Evolutionary conservation across 2,113 vertebrate genomes (phyloP).

Genomic region (Speoplatyrhinus poulsoni): DNA sequence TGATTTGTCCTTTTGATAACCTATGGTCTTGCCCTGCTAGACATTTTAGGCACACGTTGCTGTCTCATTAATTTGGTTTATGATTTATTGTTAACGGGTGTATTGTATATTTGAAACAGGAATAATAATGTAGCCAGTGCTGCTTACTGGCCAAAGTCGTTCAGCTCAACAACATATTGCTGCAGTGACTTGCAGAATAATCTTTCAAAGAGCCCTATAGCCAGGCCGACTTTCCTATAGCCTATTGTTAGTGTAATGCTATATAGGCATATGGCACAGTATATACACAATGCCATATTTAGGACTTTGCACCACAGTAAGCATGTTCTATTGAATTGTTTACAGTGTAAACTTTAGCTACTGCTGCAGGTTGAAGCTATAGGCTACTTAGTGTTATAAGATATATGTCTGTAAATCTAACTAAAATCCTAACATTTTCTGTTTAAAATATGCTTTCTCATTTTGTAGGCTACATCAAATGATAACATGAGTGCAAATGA

Average conservation of each 20-base stretch:
- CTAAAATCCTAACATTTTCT: too few relatives aligned
- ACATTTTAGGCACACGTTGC: too few relatives aligned
- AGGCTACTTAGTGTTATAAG: too few relatives aligned
- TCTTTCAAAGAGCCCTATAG: background rate
- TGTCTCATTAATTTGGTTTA: too few relatives aligned
- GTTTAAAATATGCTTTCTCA: too few relatives aligned
- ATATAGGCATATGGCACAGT: background rate
- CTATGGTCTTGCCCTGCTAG: too few relatives aligned
- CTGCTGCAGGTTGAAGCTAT: too few relatives aligned
- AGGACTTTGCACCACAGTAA: background rate
- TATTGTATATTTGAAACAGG: background rate
- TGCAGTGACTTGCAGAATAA: slow-evolving; percentile 44
- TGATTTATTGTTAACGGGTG: background rate
- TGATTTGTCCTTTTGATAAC: too few relatives aligned
- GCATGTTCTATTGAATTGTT: background rate
- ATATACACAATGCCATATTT: background rate
- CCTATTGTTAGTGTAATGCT: background rate
- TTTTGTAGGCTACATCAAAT: too few relatives aligned
- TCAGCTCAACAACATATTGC: slow-evolving; percentile 14
- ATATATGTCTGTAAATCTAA: too few relatives aligned
- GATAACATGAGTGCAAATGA: too few relatives aligned
- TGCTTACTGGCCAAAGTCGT: background rate
- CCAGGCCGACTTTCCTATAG: slow-evolving; percentile 3
- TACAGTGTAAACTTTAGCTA: too few relatives aligned
- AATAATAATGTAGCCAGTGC: background rate